Evolutionary conservation across 1,140 invertebrate genomes (phyloP).

Genomic region (Leptopilina boulardi): DNA sequence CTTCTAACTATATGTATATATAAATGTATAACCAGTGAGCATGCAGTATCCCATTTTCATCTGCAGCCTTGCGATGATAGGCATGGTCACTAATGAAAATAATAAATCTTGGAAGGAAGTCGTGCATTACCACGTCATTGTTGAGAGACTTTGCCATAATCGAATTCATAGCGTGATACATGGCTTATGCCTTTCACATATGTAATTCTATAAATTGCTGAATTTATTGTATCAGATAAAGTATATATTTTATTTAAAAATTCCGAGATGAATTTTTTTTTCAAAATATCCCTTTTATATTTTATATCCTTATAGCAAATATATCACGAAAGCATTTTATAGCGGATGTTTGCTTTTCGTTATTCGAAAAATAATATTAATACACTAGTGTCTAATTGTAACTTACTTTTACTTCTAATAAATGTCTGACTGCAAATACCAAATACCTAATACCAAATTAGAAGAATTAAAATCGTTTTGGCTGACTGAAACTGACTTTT

Average conservation of each 20-base stretch:
- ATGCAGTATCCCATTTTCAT: constrained; percentile 21
- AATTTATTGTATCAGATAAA: constrained; percentile 15
- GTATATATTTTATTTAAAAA: not conserved
- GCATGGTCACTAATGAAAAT: constrained; percentile 26
- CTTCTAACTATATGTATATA: not conserved
- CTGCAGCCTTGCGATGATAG: constrained; percentile 26
- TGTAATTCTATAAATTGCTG: constrained; percentile 10
- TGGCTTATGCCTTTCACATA: not conserved
- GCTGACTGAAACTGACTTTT: no score
- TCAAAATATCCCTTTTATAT: not conserved
- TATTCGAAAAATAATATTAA: no score
- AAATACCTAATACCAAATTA: no score
- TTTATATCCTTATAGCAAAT: not conserved
- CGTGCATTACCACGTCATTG: constrained; percentile 31
- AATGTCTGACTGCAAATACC: no score
- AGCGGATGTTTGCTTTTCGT: no score
- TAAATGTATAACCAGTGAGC: not conserved
- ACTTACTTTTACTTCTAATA: no score
- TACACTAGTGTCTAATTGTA: no score
- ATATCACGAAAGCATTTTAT: no score
- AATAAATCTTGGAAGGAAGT: constrained; percentile 31
- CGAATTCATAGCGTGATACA: constrained; percentile 15
- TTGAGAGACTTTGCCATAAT: constrained; percentile 2
- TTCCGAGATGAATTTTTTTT: not conserved
- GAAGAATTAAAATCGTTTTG: no score